Conservation (phyloP, 37 sponge, comb jelly and placozoan species). For the Diacarnus erythraeanus region DNA sequence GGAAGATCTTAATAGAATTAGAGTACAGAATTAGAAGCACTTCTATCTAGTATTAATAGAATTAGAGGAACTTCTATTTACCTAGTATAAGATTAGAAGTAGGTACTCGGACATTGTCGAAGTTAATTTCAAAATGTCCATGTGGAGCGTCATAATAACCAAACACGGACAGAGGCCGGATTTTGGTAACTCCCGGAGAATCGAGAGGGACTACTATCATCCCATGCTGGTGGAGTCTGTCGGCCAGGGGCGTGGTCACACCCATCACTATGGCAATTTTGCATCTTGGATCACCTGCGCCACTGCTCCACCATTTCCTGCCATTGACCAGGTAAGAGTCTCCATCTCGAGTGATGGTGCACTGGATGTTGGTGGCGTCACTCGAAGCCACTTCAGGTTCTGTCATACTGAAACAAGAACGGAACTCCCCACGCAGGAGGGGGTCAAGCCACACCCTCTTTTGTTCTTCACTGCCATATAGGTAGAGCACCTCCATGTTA, state of each 20-base stretch:
- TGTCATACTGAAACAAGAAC: slow-evolving; percentile 91
- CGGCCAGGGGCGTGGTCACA: slow-evolving; percentile 23
- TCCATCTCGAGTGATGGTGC: slow-evolving; percentile 61
- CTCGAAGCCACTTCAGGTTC: slow-evolving; percentile 85
- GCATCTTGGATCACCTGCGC: slow-evolving; percentile 88
- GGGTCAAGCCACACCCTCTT: slow-evolving; percentile 88
- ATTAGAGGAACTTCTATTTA: not conserved
- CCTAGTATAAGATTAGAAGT: slow-evolving; percentile 73
- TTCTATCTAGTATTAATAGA: not conserved
- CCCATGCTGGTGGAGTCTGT: slow-evolving; percentile 63
- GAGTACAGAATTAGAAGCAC: no score
- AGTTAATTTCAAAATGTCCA: slow-evolving; percentile 86
- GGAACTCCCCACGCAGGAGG: slow-evolving; percentile 81
- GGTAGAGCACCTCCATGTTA: slow-evolving; percentile 91
- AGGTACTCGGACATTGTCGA: slow-evolving; percentile 80
- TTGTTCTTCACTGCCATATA: slow-evolving; percentile 88
- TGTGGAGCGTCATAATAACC: slow-evolving; percentile 86
- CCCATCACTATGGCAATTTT: slow-evolving; percentile 78
- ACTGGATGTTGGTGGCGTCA: slow-evolving; percentile 90
- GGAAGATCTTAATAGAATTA: no score
- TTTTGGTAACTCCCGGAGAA: slow-evolving; percentile 72
- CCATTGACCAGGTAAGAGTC: slow-evolving; percentile 83
- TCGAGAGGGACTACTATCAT: slow-evolving; percentile 91
- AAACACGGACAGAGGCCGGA: slow-evolving; percentile 85
- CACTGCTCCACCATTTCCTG: slow-evolving; percentile 91